phyloP scores from a whole-genome alignment of 2,797 vertebrate species.

The Bradypodion ventrale region DNA sequence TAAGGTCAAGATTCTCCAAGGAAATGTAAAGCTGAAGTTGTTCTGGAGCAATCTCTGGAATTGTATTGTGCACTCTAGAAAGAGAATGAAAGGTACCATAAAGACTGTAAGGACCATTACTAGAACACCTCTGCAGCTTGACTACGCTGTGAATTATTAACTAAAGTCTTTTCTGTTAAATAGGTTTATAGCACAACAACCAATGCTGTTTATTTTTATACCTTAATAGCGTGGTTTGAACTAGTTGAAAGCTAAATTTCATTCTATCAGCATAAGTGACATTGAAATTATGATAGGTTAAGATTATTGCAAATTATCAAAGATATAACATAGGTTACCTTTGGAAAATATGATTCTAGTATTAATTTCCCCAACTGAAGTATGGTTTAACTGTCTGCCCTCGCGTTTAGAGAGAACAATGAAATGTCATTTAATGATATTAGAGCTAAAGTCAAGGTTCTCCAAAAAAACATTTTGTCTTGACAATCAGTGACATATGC shows the following conservation, averaged over 20 bases:
- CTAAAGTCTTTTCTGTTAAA: neutral
- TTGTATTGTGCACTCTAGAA: constrained; percentile 90
- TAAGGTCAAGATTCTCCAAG: constrained; percentile 91
- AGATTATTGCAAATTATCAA: neutral
- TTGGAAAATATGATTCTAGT: neutral
- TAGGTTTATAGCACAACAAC: neutral
- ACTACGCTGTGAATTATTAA: neutral
- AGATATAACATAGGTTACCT: neutral
- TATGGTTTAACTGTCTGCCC: neutral
- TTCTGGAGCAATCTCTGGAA: constrained; percentile 85
- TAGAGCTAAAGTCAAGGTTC: no score
- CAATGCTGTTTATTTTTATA: neutral
- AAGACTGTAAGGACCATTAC: constrained; percentile 18
- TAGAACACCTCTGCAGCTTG: neutral
- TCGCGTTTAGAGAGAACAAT: neutral
- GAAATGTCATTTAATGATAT: no score
- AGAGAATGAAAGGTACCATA: constrained; percentile 44
- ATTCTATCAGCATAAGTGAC: neutral
- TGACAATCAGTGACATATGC: no score
- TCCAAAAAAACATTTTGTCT: no score
- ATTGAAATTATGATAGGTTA: neutral
- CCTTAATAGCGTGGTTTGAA: neutral
- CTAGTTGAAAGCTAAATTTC: neutral
- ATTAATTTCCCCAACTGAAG: neutral
- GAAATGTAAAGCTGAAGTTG: constrained; percentile 86